Evolutionary conservation across 1,140 invertebrate genomes (phyloP).

Genomic region (Bombus affinis): DNA sequence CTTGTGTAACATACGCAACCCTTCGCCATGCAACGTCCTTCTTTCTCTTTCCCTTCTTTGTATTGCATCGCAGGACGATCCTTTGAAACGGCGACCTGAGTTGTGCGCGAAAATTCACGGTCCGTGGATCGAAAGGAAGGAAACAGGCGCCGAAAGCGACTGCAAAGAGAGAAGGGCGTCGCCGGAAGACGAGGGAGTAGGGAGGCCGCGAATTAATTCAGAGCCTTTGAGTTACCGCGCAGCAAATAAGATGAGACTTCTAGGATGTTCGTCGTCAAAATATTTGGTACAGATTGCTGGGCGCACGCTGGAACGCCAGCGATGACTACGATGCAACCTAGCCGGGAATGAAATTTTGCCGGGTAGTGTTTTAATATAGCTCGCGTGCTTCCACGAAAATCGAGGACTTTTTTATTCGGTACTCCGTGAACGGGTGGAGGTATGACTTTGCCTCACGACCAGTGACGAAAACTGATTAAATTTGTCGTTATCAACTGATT

Average conservation of each 20-base stretch:
- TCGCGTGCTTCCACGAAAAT: background rate
- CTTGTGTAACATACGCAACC: background rate
- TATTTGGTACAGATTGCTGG: conserved; percentile 42
- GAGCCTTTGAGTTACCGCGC: conserved; percentile 65
- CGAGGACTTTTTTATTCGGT: background rate
- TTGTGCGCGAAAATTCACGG: conserved; percentile 32
- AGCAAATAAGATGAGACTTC: conserved; percentile 57
- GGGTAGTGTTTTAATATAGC: background rate
- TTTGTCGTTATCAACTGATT: background rate
- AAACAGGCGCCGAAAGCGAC: conserved; percentile 1
- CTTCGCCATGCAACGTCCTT: background rate
- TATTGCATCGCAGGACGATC: background rate
- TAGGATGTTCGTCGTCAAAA: conserved; percentile 13
- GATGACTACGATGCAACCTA: conserved; percentile 5
- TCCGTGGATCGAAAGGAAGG: conserved; percentile 20
- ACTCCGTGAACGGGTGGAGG: no score
- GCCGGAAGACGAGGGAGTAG: conserved; percentile 15
- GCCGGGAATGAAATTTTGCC: background rate
- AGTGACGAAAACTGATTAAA: background rate
- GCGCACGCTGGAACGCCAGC: conserved; percentile 1
- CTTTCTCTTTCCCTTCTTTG: background rate
- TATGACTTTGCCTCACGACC: background rate
- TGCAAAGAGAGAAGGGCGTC: background rate
- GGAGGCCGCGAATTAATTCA: conserved; percentile 75
- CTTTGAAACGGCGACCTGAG: conserved; percentile 10